Evolutionary conservation across 1,140 invertebrate genomes (phyloP).

Genomic region (Tetragnatha versicolor): DNA sequence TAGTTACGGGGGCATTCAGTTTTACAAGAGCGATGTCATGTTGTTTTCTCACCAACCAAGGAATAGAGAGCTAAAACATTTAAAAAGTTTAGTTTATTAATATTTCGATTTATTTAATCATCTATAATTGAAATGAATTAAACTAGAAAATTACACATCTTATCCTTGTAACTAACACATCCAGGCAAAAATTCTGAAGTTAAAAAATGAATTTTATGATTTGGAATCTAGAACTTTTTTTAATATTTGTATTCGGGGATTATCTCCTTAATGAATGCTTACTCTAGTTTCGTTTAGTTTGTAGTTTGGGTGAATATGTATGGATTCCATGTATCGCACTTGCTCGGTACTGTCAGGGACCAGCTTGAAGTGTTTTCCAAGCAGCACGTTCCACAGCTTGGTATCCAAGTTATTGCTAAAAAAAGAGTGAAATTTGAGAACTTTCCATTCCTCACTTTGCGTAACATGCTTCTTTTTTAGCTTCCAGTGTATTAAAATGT

Average conservation of each 20-base stretch:
- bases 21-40: constrained; percentile 70
- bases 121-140: too few species aligned
- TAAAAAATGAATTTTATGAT: too few species aligned
- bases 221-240: too few species aligned
- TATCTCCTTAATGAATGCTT: too few species aligned
- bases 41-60: constrained; percentile 37
- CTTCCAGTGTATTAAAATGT: too few species aligned
- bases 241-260: too few species aligned
- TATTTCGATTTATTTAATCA: too few species aligned
- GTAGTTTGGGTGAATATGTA: constrained; percentile 49
- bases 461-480: too few species aligned
- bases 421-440: neutral
- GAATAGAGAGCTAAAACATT: constrained; percentile 21
- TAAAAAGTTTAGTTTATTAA: too few species aligned
- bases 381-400: constrained; percentile 48
- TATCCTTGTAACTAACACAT: too few species aligned
- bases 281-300: constrained; percentile 43
- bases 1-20: constrained; percentile 66
- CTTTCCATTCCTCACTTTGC: neutral
- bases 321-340: constrained; percentile 55
- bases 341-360: constrained; percentile 53
- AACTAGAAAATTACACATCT: too few species aligned
- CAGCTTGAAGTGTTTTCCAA: constrained; percentile 51
- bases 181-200: too few species aligned
- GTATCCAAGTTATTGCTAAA: constrained; percentile 12